Conservation (phyloP, 1,140 invertebrate genomes). For the Macrobrachium nipponense region DNA sequence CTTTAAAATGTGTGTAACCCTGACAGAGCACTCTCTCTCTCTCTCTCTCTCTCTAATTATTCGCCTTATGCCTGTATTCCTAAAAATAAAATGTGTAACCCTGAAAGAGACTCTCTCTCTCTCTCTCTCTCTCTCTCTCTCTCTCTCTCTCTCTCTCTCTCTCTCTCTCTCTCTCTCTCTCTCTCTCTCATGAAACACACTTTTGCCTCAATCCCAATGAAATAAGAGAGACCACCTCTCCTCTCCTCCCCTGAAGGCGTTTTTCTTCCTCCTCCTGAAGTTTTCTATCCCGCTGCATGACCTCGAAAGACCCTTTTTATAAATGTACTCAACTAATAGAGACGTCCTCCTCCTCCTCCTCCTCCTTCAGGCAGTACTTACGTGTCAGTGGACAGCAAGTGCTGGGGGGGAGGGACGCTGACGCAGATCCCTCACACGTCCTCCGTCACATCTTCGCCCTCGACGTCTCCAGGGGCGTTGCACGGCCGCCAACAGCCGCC, state of each 20-base stretch:
- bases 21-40: too few species aligned
- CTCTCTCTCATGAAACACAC: too few species aligned
- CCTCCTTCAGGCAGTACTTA: slow-evolving; percentile 62
- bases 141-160: slow-evolving; percentile 24
- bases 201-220: too few species aligned
- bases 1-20: too few species aligned
- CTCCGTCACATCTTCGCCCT: slow-evolving; percentile 64
- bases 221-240: neutral
- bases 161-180: slow-evolving; percentile 5
- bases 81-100: too few species aligned
- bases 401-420: slow-evolving; percentile 68
- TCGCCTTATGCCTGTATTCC: too few species aligned
- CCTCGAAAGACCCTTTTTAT: neutral
- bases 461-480: slow-evolving; percentile 33
- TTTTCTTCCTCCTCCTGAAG: too few species aligned
- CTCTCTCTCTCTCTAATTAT: too few species aligned
- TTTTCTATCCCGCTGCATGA: neutral
- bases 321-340: neutral
- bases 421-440: slow-evolving; percentile 65
- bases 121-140: slow-evolving; percentile 18
- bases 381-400: slow-evolving; percentile 67
- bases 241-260: neutral
- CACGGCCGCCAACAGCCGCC: neutral
- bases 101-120: neutral
- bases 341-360: neutral